Percentiles rank a stretch among this genome's conserved stretches.
Conservation (phyloP, 2,888 invertebrate genomes). For the Chrysodeixis includens region DNA sequence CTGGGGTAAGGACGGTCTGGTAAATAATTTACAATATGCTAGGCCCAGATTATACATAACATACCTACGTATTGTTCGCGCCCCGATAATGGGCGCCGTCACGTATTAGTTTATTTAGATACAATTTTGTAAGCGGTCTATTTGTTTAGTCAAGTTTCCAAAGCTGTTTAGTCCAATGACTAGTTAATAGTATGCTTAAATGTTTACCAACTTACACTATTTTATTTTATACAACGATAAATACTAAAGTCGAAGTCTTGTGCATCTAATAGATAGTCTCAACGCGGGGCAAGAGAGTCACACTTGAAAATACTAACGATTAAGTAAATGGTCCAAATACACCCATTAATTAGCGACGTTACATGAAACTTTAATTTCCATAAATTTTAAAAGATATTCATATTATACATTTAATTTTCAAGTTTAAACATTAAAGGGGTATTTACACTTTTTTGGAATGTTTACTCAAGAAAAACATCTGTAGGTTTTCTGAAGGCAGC, state of each 20-base stretch:
- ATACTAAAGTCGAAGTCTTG: conserved; percentile 75
- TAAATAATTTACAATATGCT: conserved; percentile 86
- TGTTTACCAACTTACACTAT: conserved; percentile 67
- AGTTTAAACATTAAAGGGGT: conserved; percentile 41
- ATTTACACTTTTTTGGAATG: conserved; percentile 60
- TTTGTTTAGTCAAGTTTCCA: conserved; percentile 58
- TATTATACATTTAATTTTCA: conserved; percentile 37
- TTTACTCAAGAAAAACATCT: conserved; percentile 37
- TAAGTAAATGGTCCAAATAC: conserved; percentile 67
- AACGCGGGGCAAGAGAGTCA: conserved; percentile 74
- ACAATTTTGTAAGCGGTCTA: conserved; percentile 63
- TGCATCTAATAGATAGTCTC: conserved; percentile 74
- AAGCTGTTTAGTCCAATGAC: conserved; percentile 78
- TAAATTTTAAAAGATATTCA: conserved; percentile 36
- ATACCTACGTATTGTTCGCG: conserved; percentile 45
- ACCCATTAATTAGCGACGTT: conserved; percentile 49
- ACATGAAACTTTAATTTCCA: conserved; percentile 37
- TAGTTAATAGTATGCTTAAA: conserved; percentile 71
- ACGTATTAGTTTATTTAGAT: conserved; percentile 49
- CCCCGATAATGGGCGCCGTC: conserved; percentile 34
- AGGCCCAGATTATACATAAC: conserved; percentile 81
- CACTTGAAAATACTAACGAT: conserved; percentile 55
- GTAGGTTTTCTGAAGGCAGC: conserved; percentile 20
- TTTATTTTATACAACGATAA: conserved; percentile 70
- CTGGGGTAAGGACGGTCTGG: conserved; percentile 87